These are phyloP conservation scores for Varanus komodoensis DNA, from an alignment of 2,113 vertebrate genomes.

Conservation along the genomic window DNA sequence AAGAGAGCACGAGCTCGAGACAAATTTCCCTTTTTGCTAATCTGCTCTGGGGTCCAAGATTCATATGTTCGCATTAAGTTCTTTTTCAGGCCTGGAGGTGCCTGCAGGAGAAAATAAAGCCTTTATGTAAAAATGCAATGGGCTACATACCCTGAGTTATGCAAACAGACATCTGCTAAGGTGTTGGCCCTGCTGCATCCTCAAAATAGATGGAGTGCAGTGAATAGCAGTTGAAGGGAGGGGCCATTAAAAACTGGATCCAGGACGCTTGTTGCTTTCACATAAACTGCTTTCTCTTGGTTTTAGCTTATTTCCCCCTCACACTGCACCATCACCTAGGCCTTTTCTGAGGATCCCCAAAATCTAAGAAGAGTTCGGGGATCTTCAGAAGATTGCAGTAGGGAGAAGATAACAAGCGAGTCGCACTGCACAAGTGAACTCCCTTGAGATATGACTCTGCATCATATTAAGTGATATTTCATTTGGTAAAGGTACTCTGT, in stretches of 20 bases:
- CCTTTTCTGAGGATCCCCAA: not conserved
- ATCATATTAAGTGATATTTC: not conserved
- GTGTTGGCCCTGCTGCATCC: not conserved
- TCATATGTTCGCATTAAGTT: slow-evolving; percentile 96
- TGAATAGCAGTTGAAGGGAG: not conserved
- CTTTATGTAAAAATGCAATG: not conserved
- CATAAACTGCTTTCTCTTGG: not conserved
- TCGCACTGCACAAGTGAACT: not conserved
- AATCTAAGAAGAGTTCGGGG: not conserved
- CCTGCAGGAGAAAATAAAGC: slow-evolving; percentile 74
- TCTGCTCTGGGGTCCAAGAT: slow-evolving; percentile 94
- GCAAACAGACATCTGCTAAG: not conserved
- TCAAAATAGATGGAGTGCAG: not conserved
- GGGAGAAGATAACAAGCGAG: not conserved
- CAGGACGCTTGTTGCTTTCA: not conserved
- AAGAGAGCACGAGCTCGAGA: slow-evolving; percentile 92
- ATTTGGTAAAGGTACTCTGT: not conserved
- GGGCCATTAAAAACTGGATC: not conserved
- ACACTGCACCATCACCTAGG: not conserved
- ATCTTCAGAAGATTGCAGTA: not conserved
- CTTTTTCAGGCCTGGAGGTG: slow-evolving; percentile 96
- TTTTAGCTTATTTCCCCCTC: not conserved
- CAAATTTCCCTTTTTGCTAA: slow-evolving; percentile 87
- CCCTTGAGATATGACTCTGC: not conserved
- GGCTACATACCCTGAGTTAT: not conserved